Evolutionary conservation across 2,888 invertebrate species (phyloP), one percentile per base, ranked within the genome.

Genomic region (Diarsia brunnea): DNA sequence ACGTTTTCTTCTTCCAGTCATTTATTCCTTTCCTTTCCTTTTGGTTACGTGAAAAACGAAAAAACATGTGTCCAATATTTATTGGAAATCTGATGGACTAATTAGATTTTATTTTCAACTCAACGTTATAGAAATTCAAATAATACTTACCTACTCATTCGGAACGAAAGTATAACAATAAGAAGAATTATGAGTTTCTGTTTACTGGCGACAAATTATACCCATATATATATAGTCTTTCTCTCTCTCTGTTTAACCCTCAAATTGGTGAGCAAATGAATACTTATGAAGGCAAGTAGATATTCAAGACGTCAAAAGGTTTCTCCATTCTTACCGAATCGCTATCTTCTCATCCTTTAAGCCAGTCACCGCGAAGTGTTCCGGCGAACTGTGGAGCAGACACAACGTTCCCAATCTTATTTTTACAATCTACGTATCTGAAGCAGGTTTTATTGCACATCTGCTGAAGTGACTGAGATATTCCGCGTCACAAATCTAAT

Each of bases 391-490:
- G 84, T 84, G 80, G 86, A 88, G 89, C 91, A 92, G 92, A 92
- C 92, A 91, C 81, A 85, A 82, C 82, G 83, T 73, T 88, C 91
- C 90, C 94, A 93, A 94, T 95, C 93, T 92, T 92, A 94, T 95
- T 95, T 93, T 93, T 92, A 93, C 94, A 93, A 93, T 92, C 91
- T 92, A 91, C 91, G 92, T 91, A 89, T 91, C 89, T 88, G 89
- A 89, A 89, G 91, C 92, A 89, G 91, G 91, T 93, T 94, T 92
- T 85, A 82, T 85, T 75, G 78, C 78, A 82, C 73, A 85, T 84
- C 76, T 79, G 82, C 77, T 82, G 69, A 75, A 81, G 72, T 82
- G 75, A 81, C 80, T 75, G 51, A 72, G 21, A 51, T 73, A 58
- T 73, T 73, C 53, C 51, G 65, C 65, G 78, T 72, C 69, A 73